A percentile compares a stretch with the other conserved stretches of the same genome.
phyloP scores from a whole-genome alignment of 2,797 vertebrate genomes.

The Decapterus maruadsi region DNA sequence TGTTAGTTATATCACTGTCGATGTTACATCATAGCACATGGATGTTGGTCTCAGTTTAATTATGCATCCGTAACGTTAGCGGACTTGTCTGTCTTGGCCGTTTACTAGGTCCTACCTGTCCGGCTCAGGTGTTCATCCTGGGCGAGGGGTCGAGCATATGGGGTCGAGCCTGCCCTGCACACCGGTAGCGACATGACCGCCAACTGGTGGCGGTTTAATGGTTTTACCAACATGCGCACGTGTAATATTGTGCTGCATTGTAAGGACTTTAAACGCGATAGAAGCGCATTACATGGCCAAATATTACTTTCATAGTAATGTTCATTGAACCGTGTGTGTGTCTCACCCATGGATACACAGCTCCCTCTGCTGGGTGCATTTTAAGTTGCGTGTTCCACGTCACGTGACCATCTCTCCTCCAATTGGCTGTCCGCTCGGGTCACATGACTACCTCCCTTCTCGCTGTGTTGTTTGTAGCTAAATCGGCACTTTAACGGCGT shows the following conservation, averaged over 20 bases:
- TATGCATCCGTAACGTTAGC: neutral
- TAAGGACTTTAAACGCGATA: neutral
- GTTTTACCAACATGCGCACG: neutral
- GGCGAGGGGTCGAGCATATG: neutral
- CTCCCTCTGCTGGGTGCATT: constrained; percentile 23
- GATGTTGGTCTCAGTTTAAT: neutral
- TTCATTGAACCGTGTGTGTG: neutral
- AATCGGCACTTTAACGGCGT: no score
- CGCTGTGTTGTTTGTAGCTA: neutral
- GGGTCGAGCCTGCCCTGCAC: neutral
- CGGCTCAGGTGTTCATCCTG: neutral
- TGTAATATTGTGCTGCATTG: no score
- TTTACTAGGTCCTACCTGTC: neutral
- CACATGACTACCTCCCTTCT: constrained; percentile 43
- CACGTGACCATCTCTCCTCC: neutral
- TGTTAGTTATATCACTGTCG: no score
- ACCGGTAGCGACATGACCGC: neutral
- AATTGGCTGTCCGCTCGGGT: constrained; percentile 40
- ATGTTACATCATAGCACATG: no score
- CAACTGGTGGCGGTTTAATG: no score
- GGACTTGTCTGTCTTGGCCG: neutral
- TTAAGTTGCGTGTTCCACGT: no score
- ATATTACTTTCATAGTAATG: neutral
- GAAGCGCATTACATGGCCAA: neutral
- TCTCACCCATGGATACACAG: accelerated